Evolutionary conservation across 2,888 invertebrate genomes (phyloP), one percentile per base, ranked within the genome.

Genomic region (Patella pellucida): DNA sequence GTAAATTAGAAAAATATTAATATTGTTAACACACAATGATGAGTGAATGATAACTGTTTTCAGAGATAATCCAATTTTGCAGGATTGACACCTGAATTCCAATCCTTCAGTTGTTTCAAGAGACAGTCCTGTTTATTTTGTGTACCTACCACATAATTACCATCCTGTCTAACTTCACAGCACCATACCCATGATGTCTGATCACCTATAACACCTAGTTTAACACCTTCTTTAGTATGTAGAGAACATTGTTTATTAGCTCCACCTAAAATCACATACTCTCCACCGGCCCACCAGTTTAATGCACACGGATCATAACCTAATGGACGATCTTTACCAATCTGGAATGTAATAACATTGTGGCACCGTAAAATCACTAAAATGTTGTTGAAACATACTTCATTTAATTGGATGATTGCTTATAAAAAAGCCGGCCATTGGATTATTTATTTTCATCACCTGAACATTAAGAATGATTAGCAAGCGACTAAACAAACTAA

Each of bases 181-280:
- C 94, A 94, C 96, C 96, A 97, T 62, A 96, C 93, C 97, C 97
- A 97, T 0, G 95, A 94, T 69, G 80, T 80, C 81, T 93, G 93
- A 81, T 95, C 95, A 0, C 95, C 95, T 71, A 97, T 92, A 16
- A 92, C 92, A 1, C 95, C 95, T 68, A 97, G 92, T 74, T 94
- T 94, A 74, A 96, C 94, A 0, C 96, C 96, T 83, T 96, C 96
- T 84, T 94, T 94, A 0, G 96, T 96, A 90, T 95, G 95, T 76
- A 97, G 93, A 74, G 93, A 92, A 83, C 95, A 94, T 78, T 94
- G 93, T 82, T 94, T 95, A 88, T 95, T 95, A 73, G 96, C 94
- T 0, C 97, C 97, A 76, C 94, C 94, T 31, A 96, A 93, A 31
- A 96, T 92, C 73, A 97, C 92, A 89, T 95, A 97, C 89, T 96